These are phyloP conservation scores for Corvus cornix DNA, from an alignment of 2,113 vertebrate species.

Conservation along the genomic window DNA sequence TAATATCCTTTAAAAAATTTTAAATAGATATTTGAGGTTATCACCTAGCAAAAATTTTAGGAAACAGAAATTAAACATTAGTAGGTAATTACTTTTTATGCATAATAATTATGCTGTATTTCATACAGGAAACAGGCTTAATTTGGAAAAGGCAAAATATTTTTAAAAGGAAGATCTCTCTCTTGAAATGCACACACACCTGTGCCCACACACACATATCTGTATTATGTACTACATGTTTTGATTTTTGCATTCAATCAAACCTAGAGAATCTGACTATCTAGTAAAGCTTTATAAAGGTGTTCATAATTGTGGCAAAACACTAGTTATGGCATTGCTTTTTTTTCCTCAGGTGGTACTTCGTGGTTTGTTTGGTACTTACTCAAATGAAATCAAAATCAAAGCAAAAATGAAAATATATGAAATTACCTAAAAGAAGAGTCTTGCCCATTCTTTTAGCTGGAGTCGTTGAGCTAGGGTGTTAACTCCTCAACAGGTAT, in stretches of 20 bases:
- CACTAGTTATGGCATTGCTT: neutral
- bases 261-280: neutral
- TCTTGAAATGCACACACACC: neutral
- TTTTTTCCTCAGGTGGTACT: neutral
- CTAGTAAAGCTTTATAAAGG: neutral
- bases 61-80: neutral
- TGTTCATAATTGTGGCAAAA: neutral
- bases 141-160: neutral
- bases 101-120: neutral
- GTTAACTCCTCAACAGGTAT: neutral
- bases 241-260: neutral
- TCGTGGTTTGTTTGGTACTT: neutral
- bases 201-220: rapidly evolving
- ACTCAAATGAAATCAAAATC: neutral
- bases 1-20: neutral
- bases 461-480: rapidly evolving
- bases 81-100: neutral
- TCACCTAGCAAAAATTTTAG: neutral
- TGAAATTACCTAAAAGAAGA: neutral
- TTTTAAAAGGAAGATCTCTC: neutral
- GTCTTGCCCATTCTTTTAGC: neutral
- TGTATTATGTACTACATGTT: neutral
- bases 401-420: neutral
- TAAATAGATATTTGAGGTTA: neutral
- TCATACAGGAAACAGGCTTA: neutral